Conservation (phyloP, 2,113 vertebrate species). For the Prunella fulvescens region DNA sequence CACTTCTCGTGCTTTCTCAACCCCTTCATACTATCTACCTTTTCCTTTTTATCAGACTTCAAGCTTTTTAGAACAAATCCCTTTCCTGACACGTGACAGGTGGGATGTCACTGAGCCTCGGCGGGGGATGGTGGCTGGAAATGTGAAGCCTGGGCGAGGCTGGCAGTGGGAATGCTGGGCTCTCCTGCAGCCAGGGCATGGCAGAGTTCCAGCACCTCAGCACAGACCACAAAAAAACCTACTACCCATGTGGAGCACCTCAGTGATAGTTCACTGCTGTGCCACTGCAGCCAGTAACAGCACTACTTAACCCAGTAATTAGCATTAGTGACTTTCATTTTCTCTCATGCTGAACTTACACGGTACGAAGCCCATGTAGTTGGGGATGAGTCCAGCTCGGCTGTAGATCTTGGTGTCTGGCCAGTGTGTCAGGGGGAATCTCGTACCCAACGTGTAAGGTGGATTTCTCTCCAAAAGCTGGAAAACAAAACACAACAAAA, state of each 20-base stretch:
- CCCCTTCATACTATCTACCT: background rate
- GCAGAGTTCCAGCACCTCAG: background rate
- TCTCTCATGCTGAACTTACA: slow-evolving; percentile 36
- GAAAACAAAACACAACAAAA: background rate
- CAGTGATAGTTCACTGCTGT: background rate
- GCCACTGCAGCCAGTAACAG: background rate
- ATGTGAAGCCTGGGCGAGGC: background rate
- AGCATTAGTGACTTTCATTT: background rate
- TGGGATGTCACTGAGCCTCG: background rate
- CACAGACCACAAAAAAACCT: background rate
- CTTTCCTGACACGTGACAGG: background rate
- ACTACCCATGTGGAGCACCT: fast-evolving
- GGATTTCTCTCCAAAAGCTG: slow-evolving; percentile 61
- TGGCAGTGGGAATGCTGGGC: background rate
- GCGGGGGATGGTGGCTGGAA: background rate
- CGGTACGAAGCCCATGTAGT: slow-evolving; percentile 70
- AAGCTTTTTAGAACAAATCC: background rate
- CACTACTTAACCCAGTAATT: background rate
- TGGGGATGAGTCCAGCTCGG: slow-evolving; percentile 59
- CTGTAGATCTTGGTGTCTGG: slow-evolving; percentile 60
- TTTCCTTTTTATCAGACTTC: background rate
- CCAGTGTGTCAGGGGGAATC: slow-evolving; percentile 57
- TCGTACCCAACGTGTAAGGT: background rate
- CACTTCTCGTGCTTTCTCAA: background rate
- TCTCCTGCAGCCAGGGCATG: background rate